Conservation (phyloP, 2,797 vertebrate genomes). For the Dryobates pubescens region DNA sequence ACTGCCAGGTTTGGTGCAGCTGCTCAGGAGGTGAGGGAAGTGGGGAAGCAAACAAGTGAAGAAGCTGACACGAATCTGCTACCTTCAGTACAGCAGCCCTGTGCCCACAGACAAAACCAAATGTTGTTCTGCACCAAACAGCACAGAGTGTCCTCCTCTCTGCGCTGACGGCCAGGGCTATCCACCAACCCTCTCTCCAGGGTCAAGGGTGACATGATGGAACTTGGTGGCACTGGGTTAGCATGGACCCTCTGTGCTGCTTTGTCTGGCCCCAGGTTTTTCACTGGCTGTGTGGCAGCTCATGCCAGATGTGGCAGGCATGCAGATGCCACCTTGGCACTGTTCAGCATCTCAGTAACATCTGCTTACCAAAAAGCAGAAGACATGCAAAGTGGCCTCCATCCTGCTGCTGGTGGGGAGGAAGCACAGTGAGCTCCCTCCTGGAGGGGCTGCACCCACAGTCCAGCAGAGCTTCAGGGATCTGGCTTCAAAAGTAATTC, state of each 20-base stretch:
- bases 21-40: background rate
- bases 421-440: fast-evolving
- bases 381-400: fast-evolving
- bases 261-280: background rate
- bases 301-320: fast-evolving
- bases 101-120: background rate
- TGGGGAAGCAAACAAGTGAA: background rate
- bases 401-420: background rate
- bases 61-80: background rate
- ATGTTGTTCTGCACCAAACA: background rate
- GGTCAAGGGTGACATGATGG: fast-evolving
- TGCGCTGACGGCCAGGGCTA: fast-evolving
- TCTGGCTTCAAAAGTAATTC: background rate
- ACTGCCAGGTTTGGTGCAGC: background rate
- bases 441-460: too few species aligned
- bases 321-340: background rate
- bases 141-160: background rate
- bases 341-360: background rate
- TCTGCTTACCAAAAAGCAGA: background rate
- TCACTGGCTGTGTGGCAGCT: fast-evolving
- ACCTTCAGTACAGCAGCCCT: background rate
- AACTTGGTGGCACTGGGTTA: background rate
- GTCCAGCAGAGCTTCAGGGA: background rate
- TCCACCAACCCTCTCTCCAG: fast-evolving
- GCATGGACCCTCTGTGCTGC: background rate